phyloP scores from a whole-genome alignment of 2,888 invertebrate species.

The Pheosia tremula region DNA sequence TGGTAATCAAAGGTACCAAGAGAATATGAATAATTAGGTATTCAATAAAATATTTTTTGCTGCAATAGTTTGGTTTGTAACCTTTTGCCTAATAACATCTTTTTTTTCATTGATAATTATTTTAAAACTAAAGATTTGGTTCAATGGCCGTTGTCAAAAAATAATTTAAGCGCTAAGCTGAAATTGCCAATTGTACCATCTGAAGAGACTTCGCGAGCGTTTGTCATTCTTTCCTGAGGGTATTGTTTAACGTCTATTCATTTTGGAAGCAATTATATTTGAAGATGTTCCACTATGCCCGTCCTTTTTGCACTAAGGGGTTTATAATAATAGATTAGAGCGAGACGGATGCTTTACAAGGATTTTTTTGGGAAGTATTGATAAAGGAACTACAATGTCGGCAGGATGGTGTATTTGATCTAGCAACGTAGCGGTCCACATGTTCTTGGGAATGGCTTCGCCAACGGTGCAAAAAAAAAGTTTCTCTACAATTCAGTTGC shows the following conservation, averaged over 20 bases:
- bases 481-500: conserved; percentile 55
- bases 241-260: conserved; percentile 75
- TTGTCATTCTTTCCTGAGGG: conserved; percentile 56
- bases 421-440: conserved; percentile 82
- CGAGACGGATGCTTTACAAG: conserved; percentile 58
- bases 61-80: no score
- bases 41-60: no score
- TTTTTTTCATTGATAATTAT: no score
- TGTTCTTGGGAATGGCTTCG: conserved; percentile 81
- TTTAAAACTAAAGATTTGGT: background rate
- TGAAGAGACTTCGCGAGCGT: conserved; percentile 45
- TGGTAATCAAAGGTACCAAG: no score
- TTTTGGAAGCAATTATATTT: conserved; percentile 72
- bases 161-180: conserved; percentile 33
- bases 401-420: conserved; percentile 83
- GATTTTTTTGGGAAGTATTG: conserved; percentile 71
- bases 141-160: conserved; percentile 8
- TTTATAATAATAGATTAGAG: conserved; percentile 45
- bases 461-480: conserved; percentile 81
- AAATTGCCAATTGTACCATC: conserved; percentile 40
- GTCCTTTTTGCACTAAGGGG: conserved; percentile 47
- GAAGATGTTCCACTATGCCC: conserved; percentile 53
- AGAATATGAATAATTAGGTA: no score
- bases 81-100: no score
- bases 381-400: conserved; percentile 79